phyloP scores from a whole-genome alignment of 2,797 vertebrate species.

The Pantherophis vulpinus region DNA sequence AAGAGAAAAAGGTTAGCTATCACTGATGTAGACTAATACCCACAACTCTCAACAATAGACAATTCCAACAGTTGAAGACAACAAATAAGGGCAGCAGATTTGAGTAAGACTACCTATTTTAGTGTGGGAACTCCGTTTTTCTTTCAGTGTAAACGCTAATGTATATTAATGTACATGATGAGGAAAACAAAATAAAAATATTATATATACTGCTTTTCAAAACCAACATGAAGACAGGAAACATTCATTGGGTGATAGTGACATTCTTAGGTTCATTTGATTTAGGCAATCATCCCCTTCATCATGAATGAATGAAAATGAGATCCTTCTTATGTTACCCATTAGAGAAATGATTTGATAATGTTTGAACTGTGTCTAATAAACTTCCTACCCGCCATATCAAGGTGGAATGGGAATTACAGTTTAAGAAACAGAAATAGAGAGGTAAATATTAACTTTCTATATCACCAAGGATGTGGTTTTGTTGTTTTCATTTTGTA shows the following conservation, averaged over 20 bases:
- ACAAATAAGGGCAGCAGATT: background rate
- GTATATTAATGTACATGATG: background rate
- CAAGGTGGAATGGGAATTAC: background rate
- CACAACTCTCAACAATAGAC: background rate
- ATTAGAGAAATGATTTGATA: background rate
- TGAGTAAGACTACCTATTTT: background rate
- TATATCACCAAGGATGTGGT: background rate
- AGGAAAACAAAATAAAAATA: background rate
- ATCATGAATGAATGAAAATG: background rate
- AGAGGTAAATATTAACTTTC: background rate
- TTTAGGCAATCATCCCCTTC: background rate
- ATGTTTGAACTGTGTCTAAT: background rate
- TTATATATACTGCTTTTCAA: background rate
- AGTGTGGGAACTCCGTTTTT: background rate
- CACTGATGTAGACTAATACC: background rate
- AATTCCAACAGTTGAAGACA: background rate
- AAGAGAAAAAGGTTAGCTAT: too few species aligned
- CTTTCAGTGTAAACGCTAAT: background rate
- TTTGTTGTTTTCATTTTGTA: slow-evolving; percentile 14
- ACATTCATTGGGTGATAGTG: background rate
- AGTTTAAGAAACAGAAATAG: background rate
- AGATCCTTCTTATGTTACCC: background rate
- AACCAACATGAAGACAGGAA: background rate
- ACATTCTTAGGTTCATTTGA: background rate
- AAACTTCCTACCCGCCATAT: background rate